Evolutionary conservation across 2,113 vertebrate genomes (phyloP).

Genomic region (Grallaria varia): DNA sequence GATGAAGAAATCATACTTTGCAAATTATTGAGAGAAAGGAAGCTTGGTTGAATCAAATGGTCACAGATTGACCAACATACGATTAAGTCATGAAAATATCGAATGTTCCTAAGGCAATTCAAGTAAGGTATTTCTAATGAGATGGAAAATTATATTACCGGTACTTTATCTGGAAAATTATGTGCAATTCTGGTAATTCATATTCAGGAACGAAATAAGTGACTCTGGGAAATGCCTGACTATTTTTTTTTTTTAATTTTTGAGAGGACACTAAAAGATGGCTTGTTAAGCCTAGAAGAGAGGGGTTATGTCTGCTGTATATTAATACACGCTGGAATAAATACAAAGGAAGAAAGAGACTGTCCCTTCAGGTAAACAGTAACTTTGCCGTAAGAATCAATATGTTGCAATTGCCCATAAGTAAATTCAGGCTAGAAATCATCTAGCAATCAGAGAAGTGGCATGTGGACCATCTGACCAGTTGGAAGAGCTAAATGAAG

Average conservation of each 20-base stretch:
- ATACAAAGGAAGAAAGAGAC: not conserved
- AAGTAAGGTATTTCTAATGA: not conserved
- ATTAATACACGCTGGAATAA: not conserved
- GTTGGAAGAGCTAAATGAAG: not conserved
- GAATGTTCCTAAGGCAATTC: not conserved
- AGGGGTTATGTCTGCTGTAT: not conserved
- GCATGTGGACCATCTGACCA: not conserved
- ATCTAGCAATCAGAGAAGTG: not conserved
- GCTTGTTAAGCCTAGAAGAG: not conserved
- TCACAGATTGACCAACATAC: not conserved
- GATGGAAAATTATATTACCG: not conserved
- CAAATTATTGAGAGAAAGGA: not conserved
- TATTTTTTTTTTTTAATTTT: not conserved
- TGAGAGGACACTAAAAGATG: not conserved
- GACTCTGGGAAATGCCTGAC: not conserved
- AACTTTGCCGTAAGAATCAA: fast-evolving
- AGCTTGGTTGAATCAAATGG: not conserved
- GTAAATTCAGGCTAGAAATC: not conserved
- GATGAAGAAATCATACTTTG: not conserved
- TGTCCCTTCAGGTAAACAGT: not conserved
- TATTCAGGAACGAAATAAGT: not conserved
- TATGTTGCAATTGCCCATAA: fast-evolving
- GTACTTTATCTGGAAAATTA: not conserved
- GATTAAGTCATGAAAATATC: not conserved
- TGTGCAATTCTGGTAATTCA: not conserved